These are phyloP conservation scores for Pocillopora meandrina DNA, from an alignment of 92 coral and sea anemone species.

Conservation along the genomic window DNA sequence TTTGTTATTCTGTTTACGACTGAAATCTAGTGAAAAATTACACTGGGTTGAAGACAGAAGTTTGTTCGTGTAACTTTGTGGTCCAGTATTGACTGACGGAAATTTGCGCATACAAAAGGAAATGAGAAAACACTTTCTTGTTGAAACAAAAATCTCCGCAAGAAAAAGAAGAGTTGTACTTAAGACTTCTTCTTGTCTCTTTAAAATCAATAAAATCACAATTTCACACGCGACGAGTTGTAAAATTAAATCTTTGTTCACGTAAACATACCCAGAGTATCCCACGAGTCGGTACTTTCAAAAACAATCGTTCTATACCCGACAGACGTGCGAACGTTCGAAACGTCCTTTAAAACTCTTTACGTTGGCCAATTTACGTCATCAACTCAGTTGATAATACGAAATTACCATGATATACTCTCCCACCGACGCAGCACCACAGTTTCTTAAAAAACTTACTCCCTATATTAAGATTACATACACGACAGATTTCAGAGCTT, in stretches of 20 bases:
- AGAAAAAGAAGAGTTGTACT: background rate
- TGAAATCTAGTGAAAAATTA: background rate
- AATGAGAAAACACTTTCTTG: background rate
- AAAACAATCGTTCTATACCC: background rate
- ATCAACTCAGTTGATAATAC: too few relatives aligned
- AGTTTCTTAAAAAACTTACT: too few relatives aligned
- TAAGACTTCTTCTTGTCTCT: background rate
- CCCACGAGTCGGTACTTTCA: background rate
- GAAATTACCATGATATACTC: too few relatives aligned
- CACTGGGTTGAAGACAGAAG: background rate
- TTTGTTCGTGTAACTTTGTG: too few relatives aligned
- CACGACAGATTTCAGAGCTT: background rate
- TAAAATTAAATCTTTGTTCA: conserved; percentile 5
- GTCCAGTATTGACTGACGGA: too few relatives aligned
- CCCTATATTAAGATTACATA: background rate
- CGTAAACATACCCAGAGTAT: background rate
- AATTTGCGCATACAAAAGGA: too few relatives aligned
- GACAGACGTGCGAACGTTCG: too few relatives aligned
- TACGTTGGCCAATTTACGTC: too few relatives aligned
- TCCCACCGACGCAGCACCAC: too few relatives aligned
- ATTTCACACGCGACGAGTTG: background rate
- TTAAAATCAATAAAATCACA: background rate
- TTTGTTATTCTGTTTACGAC: background rate
- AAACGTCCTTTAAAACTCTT: too few relatives aligned
- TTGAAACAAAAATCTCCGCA: background rate